phyloP scores from a whole-genome alignment of 2,888 invertebrate genomes.

The Helleia helle region DNA sequence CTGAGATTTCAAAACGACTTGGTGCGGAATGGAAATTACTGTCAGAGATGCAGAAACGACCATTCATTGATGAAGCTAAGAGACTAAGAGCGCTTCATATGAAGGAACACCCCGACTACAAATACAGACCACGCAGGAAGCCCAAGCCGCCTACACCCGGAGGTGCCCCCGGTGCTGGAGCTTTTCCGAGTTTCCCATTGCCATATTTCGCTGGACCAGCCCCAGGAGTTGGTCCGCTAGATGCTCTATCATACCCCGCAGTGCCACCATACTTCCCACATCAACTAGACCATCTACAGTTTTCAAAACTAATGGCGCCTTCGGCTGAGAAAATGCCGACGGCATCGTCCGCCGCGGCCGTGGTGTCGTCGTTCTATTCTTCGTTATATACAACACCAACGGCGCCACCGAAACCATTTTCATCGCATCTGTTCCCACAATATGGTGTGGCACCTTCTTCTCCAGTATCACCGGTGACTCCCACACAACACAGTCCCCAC shows the following conservation, averaged over 20 bases:
- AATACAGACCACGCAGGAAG: slow-evolving; percentile 89
- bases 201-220: slow-evolving; percentile 78
- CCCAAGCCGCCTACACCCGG: slow-evolving; percentile 81
- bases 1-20: slow-evolving; percentile 91
- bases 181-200: slow-evolving; percentile 77
- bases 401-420: slow-evolving; percentile 66
- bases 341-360: slow-evolving; percentile 71
- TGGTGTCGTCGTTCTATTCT: slow-evolving; percentile 80
- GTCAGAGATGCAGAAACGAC: slow-evolving; percentile 89
- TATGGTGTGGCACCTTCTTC: slow-evolving; percentile 65
- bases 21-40: slow-evolving; percentile 96
- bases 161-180: slow-evolving; percentile 60
- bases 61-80: slow-evolving; percentile 97
- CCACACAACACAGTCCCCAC: slow-evolving; percentile 63
- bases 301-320: slow-evolving; percentile 75
- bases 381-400: slow-evolving; percentile 76
- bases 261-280: slow-evolving; percentile 86
- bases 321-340: slow-evolving; percentile 57
- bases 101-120: slow-evolving; percentile 94
- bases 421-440: slow-evolving; percentile 68
- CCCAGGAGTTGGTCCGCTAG: slow-evolving; percentile 71
- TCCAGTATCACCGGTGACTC: slow-evolving; percentile 57
- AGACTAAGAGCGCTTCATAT: slow-evolving; percentile 89
- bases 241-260: slow-evolving; percentile 76
- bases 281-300: slow-evolving; percentile 79